phyloP scores from a whole-genome alignment of 1,140 invertebrate genomes.

The Pogonus chalceus region DNA sequence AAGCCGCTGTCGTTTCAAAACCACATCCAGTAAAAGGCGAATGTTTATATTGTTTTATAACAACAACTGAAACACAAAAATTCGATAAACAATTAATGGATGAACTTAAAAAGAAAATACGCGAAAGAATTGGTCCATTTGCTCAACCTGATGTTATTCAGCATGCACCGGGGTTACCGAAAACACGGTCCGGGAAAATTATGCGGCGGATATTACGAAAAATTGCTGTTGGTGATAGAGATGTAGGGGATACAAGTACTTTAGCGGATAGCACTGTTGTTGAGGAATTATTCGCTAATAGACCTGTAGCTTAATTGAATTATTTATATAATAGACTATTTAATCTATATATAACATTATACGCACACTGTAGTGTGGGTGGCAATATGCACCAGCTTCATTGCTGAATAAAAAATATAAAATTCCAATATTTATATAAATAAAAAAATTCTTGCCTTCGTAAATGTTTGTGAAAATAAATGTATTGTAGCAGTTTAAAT shows the following conservation, averaged over 20 bases:
- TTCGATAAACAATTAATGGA: constrained; percentile 61
- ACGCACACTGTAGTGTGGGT: no score
- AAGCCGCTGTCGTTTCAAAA: constrained; percentile 90
- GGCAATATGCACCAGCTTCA: no score
- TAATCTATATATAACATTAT: no score
- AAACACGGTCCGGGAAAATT: constrained; percentile 96
- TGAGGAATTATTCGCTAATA: constrained; percentile 62
- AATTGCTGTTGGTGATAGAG: constrained; percentile 75
- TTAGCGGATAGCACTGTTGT: constrained; percentile 82
- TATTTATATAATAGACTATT: constrained; percentile 7
- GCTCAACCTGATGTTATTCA: constrained; percentile 93
- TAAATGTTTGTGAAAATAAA: no score
- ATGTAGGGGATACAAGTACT: constrained; percentile 89
- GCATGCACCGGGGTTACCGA: constrained; percentile 83
- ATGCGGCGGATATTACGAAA: constrained; percentile 92
- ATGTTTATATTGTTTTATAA: constrained; percentile 93
- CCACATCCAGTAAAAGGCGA: constrained; percentile 92
- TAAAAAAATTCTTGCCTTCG: no score
- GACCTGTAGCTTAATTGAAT: constrained; percentile 34
- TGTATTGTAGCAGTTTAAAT: no score
- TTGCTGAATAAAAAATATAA: no score
- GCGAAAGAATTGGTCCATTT: constrained; percentile 90
- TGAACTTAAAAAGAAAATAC: constrained; percentile 73
- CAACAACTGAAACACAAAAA: constrained; percentile 62
- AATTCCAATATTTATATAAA: no score